A percentile compares a stretch with the other conserved stretches of the same genome.
Evolutionary conservation across 2,888 invertebrate species (phyloP).

Genomic region (Clivina fossor): DNA sequence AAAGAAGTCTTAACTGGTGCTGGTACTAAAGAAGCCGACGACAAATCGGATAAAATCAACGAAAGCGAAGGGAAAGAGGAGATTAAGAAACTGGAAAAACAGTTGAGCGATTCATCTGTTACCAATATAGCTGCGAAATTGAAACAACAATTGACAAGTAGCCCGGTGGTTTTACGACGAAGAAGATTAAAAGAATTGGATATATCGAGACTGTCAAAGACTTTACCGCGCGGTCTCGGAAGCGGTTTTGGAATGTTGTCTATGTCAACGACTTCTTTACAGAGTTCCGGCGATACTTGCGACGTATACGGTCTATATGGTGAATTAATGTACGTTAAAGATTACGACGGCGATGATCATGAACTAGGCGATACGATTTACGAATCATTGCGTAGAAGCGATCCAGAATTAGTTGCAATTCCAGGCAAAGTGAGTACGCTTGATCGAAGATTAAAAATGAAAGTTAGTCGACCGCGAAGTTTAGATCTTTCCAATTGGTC

Average conservation of each 20-base stretch:
- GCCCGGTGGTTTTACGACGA: slow-evolving; percentile 64
- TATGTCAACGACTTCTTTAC: slow-evolving; percentile 60
- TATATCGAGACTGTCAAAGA: slow-evolving; percentile 70
- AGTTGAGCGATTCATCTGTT: slow-evolving; percentile 63
- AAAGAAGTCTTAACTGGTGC: too few relatives aligned
- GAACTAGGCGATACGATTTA: slow-evolving; percentile 71
- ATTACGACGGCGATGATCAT: slow-evolving; percentile 78
- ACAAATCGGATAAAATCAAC: slow-evolving; percentile 45
- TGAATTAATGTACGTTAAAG: slow-evolving; percentile 85
- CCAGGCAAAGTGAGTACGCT: slow-evolving; percentile 81
- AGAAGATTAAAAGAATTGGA: slow-evolving; percentile 63
- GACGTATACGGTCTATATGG: slow-evolving; percentile 90
- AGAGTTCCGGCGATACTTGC: slow-evolving; percentile 67
- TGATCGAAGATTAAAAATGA: slow-evolving; percentile 78
- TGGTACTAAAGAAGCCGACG: slow-evolving; percentile 46
- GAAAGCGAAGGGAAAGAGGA: slow-evolving; percentile 42
- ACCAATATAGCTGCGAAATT: slow-evolving; percentile 58
- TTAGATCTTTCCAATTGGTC: slow-evolving; percentile 86
- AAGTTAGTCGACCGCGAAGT: slow-evolving; percentile 78
- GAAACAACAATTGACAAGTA: slow-evolving; percentile 62
- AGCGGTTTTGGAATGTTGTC: slow-evolving; percentile 59
- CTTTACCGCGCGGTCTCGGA: slow-evolving; percentile 73
- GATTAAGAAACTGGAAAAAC: slow-evolving; percentile 63
- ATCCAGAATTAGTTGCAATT: slow-evolving; percentile 82
- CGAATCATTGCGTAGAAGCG: slow-evolving; percentile 76